Percentiles rank a stretch among this genome's conserved stretches.
These are phyloP conservation scores for Sebastes iracundus DNA, from an alignment of 2,797 vertebrate genomes.

Conservation along the genomic window DNA sequence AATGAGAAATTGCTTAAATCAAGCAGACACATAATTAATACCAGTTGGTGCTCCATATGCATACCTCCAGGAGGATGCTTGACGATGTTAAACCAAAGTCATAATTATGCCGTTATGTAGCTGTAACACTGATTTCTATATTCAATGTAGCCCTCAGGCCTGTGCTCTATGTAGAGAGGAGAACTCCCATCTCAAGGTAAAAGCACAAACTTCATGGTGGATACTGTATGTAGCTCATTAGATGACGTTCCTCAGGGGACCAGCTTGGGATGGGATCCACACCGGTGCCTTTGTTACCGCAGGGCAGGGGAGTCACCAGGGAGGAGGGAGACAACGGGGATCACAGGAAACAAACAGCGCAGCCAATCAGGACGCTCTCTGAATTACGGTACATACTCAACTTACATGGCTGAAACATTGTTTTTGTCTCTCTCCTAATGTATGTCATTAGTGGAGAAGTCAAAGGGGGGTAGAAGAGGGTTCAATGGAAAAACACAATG, in stretches of 20 bases:
- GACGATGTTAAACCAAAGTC: conserved; percentile 39
- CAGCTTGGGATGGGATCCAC: conserved; percentile 51
- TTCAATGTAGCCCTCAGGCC: conserved; percentile 39
- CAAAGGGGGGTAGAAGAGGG: conserved; percentile 35
- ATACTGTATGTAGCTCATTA: conserved; percentile 72
- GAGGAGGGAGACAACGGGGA: conserved; percentile 54
- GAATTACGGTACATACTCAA: conserved; percentile 48
- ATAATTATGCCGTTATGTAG: conserved; percentile 40
- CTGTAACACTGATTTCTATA: conserved; percentile 36
- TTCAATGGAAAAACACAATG: conserved; percentile 28
- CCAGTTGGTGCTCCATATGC: conserved; percentile 33
- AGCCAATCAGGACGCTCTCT: conserved; percentile 60
- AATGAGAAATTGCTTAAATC: conserved; percentile 35
- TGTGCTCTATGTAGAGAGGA: conserved; percentile 4
- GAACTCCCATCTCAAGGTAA: conserved; percentile 62
- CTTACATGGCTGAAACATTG: conserved; percentile 37
- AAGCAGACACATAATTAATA: conserved; percentile 44
- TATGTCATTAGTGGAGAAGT: conserved; percentile 46
- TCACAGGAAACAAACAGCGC: conserved; percentile 64
- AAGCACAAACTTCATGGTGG: conserved; percentile 53
- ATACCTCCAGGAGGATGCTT: conserved; percentile 32
- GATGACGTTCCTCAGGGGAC: conserved; percentile 58
- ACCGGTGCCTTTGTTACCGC: conserved; percentile 61
- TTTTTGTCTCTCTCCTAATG: conserved; percentile 46
- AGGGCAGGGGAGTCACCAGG: conserved; percentile 59